phyloP scores from a whole-genome alignment of 2,113 vertebrate species.

The Oreotrochilus melanogaster region DNA sequence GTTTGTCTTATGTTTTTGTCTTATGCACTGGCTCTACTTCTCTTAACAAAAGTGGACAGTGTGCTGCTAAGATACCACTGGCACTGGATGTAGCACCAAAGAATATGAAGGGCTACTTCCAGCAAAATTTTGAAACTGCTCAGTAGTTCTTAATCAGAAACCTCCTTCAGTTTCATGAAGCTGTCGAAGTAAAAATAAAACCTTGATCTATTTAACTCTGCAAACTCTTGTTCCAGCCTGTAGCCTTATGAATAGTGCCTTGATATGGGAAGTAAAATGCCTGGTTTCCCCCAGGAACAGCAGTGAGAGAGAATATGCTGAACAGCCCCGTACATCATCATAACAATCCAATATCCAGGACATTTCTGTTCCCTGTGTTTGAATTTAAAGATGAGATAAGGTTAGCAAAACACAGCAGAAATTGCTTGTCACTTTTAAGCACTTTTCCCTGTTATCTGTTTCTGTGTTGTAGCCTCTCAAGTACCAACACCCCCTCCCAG shows the following conservation, averaged over 20 bases:
- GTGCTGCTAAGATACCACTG: neutral
- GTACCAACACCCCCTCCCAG: neutral
- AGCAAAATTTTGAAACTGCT: neutral
- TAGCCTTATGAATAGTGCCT: neutral
- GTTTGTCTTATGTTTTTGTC: neutral
- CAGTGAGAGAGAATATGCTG: constrained; percentile 6
- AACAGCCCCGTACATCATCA: constrained; percentile 50
- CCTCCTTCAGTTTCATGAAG: constrained; percentile 25
- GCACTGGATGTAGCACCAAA: neutral
- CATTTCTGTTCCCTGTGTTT: constrained; percentile 6
- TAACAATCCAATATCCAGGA: constrained; percentile 60
- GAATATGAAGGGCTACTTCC: neutral
- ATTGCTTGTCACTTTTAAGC: constrained; percentile 63
- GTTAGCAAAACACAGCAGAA: constrained; percentile 63
- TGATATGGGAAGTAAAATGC: constrained; percentile 7
- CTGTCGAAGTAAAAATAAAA: constrained; percentile 49
- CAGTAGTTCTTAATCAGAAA: neutral
- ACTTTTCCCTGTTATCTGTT: constrained; percentile 19
- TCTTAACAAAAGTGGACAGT: neutral
- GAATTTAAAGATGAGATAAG: constrained; percentile 40
- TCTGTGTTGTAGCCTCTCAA: constrained; percentile 41
- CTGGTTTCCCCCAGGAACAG: constrained; percentile 10
- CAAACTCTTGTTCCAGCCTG: constrained; percentile 12
- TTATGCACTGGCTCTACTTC: neutral
- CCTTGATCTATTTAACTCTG: neutral